phyloP scores from a whole-genome alignment of 2,113 vertebrate genomes.

The Oenanthe melanoleuca region DNA sequence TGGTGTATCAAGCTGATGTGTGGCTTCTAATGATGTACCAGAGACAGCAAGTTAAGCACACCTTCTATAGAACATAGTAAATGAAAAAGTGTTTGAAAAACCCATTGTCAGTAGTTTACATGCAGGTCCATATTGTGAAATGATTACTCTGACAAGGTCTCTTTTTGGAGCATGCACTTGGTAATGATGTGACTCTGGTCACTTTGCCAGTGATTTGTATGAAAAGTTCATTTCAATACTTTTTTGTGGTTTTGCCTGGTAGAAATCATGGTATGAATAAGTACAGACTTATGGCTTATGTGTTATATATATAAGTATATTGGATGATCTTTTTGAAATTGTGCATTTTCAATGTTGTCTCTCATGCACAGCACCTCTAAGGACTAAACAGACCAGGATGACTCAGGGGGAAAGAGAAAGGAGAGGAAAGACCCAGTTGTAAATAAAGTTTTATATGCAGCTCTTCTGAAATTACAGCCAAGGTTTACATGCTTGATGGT shows the following conservation, averaged over 20 bases:
- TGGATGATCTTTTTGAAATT: background rate
- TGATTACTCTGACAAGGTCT: background rate
- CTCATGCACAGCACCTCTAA: background rate
- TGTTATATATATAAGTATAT: background rate
- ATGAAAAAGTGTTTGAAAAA: background rate
- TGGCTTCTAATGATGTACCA: background rate
- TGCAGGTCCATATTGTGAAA: background rate
- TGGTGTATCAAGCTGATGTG: background rate
- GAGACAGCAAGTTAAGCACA: background rate
- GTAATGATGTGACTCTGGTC: background rate
- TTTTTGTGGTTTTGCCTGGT: background rate
- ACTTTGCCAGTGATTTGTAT: background rate
- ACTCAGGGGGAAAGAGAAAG: background rate
- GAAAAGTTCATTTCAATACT: conserved; percentile 8
- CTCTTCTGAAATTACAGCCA: conserved; percentile 9
- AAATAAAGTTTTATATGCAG: background rate
- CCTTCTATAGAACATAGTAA: background rate
- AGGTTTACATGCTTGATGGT: background rate
- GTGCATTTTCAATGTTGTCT: background rate
- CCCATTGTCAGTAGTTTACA: background rate
- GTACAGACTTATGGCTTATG: background rate
- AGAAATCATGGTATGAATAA: background rate
- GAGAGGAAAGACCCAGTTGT: background rate
- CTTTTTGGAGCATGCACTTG: background rate
- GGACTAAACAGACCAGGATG: background rate